Evolutionary conservation across 2,888 invertebrate species (phyloP).

Genomic region (Macrophya alboannulata): DNA sequence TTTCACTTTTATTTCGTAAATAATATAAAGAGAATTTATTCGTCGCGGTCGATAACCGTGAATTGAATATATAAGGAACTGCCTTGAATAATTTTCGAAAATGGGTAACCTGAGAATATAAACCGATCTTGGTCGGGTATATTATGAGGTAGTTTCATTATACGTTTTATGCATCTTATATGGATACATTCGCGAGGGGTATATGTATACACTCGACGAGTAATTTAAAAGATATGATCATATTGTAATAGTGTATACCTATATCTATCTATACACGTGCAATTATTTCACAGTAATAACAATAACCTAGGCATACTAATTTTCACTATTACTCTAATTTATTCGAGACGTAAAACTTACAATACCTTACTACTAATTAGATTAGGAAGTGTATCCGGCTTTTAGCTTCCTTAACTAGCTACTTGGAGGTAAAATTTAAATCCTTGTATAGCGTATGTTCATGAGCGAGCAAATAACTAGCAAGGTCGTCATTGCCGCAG

Average conservation of each 20-base stretch:
- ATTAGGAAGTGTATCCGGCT: conserved; percentile 45
- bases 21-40: conserved; percentile 10
- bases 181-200: background rate
- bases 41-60: conserved; percentile 48
- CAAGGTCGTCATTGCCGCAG: conserved; percentile 41
- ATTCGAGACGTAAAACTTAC: conserved; percentile 7
- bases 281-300: conserved; percentile 27
- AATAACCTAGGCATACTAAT: background rate
- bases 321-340: conserved; percentile 29
- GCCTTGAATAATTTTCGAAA: conserved; percentile 39
- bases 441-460: background rate
- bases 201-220: conserved; percentile 6
- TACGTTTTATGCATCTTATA: conserved; percentile 14
- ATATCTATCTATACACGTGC: background rate
- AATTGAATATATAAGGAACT: conserved; percentile 14
- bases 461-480: conserved; percentile 20
- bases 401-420: background rate
- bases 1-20: conserved; percentile 50
- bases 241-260: background rate
- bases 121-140: background rate
- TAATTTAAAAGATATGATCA: conserved; percentile 42
- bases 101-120: background rate
- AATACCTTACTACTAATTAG: conserved; percentile 13
- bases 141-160: conserved; percentile 6
- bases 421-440: background rate